Evolutionary conservation across 2,888 invertebrate genomes (phyloP).

Genomic region (Pammene fasciana): DNA sequence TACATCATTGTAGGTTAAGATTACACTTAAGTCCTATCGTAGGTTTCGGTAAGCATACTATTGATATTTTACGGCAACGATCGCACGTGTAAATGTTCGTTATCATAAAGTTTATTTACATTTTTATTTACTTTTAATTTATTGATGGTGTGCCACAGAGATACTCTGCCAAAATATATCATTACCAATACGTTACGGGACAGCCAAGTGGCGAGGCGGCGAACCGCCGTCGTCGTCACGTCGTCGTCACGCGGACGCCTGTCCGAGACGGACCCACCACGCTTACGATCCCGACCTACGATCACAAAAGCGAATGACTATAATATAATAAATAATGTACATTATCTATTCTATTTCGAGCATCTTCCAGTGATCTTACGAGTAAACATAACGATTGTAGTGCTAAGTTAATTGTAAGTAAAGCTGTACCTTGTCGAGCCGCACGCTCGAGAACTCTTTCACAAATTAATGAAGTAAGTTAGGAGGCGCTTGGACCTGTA

Average conservation of each 20-base stretch:
- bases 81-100: conserved; percentile 80
- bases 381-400: conserved; percentile 72
- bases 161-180: conserved; percentile 84
- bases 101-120: conserved; percentile 81
- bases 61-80: conserved; percentile 81
- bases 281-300: conserved; percentile 53
- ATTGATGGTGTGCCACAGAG: conserved; percentile 84
- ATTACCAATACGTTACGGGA: conserved; percentile 75
- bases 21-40: conserved; percentile 72
- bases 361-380: conserved; percentile 82
- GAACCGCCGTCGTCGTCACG: conserved; percentile 30
- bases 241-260: conserved; percentile 43
- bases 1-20: conserved; percentile 76
- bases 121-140: conserved; percentile 82
- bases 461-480: conserved; percentile 77
- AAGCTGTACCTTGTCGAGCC: conserved; percentile 75
- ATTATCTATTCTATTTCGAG: conserved; percentile 70
- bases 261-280: conserved; percentile 53
- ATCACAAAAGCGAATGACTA: conserved; percentile 62
- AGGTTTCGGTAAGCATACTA: conserved; percentile 77
- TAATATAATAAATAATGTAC: conserved; percentile 62
- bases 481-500: conserved; percentile 74
- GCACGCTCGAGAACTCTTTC: conserved; percentile 70
- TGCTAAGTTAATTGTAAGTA: conserved; percentile 73
- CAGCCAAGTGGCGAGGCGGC: conserved; percentile 50